phyloP scores from a whole-genome alignment of 2,888 invertebrate genomes.

The Heliothis peltigera region DNA sequence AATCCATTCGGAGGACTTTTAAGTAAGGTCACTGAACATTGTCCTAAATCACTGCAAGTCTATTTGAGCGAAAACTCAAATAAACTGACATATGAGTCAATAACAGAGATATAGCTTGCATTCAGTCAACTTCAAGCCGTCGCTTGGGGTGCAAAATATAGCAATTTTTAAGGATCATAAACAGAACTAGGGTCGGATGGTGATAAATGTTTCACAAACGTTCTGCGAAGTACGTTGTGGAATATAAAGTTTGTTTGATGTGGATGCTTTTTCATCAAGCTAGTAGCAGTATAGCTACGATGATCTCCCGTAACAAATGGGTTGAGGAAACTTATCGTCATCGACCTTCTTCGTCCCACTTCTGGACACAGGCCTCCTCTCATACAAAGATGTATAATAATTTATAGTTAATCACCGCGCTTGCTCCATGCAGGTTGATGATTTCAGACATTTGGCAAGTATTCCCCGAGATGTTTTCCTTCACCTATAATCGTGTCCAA shows the following conservation, averaged over 20 bases:
- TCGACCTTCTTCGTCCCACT: too few relatives aligned
- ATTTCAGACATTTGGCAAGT: too few relatives aligned
- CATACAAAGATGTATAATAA: too few relatives aligned
- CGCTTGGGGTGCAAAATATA: conserved; percentile 54
- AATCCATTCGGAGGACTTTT: background rate
- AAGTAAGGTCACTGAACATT: conserved; percentile 11
- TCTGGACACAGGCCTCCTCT: too few relatives aligned
- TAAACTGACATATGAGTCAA: conserved; percentile 82
- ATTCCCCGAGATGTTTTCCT: too few relatives aligned
- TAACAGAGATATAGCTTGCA: conserved; percentile 77
- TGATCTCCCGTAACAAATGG: background rate
- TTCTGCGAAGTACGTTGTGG: background rate
- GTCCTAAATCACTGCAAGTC: conserved; percentile 37
- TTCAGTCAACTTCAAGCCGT: conserved; percentile 50
- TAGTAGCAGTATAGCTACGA: background rate
- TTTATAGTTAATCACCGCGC: too few relatives aligned
- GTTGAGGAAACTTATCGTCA: too few relatives aligned
- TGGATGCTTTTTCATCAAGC: background rate
- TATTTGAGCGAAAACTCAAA: conserved; percentile 71
- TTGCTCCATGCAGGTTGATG: too few relatives aligned
- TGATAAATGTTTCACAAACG: conserved; percentile 35
- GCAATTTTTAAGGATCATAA: conserved; percentile 55
- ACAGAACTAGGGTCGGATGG: conserved; percentile 29
- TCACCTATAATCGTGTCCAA: too few relatives aligned
- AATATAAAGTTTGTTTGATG: background rate